Conservation (phyloP, 2,113 vertebrate genomes). For the Oryzias celebensis region DNA sequence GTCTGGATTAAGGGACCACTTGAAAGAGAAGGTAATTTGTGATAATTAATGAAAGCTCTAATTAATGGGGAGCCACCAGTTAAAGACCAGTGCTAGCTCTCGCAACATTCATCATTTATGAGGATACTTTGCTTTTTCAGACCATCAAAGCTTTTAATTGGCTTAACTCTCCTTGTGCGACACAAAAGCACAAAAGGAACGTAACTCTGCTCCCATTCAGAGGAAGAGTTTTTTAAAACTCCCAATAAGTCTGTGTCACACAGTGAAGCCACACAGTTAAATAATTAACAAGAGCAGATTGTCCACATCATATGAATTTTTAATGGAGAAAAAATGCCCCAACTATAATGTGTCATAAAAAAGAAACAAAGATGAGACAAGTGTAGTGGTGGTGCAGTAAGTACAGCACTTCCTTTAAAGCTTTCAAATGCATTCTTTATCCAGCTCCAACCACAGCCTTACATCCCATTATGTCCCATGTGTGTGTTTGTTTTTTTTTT, state of each 20-base stretch:
- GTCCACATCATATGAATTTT: conserved; percentile 2
- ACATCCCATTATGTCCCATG: conserved; percentile 1
- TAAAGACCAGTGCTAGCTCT: conserved; percentile 41
- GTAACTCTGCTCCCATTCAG: conserved; percentile 26
- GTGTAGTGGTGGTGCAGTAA: not conserved
- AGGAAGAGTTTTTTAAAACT: conserved; percentile 24
- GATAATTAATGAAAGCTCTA: conserved; percentile 73
- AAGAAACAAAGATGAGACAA: conserved; percentile 1
- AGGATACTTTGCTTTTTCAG: conserved; percentile 55
- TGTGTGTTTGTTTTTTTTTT: not conserved
- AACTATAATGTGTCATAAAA: not conserved
- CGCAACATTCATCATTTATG: conserved; percentile 64
- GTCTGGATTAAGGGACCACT: conserved; percentile 65
- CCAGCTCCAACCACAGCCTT: conserved; percentile 15
- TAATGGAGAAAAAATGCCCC: not conserved
- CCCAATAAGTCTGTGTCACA: conserved; percentile 16
- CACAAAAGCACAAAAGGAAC: conserved; percentile 38
- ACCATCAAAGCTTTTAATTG: conserved; percentile 64
- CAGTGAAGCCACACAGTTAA: conserved; percentile 13
- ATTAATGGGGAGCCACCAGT: conserved; percentile 69
- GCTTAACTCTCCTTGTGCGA: conserved; percentile 51
- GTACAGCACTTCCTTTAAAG: conserved; percentile 7
- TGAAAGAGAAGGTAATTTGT: conserved; percentile 67
- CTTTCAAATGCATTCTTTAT: conserved; percentile 19
- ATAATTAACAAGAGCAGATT: conserved; percentile 12